Evolutionary conservation across 2,888 invertebrate species (phyloP).

Genomic region (Stictocephala bisonia): DNA sequence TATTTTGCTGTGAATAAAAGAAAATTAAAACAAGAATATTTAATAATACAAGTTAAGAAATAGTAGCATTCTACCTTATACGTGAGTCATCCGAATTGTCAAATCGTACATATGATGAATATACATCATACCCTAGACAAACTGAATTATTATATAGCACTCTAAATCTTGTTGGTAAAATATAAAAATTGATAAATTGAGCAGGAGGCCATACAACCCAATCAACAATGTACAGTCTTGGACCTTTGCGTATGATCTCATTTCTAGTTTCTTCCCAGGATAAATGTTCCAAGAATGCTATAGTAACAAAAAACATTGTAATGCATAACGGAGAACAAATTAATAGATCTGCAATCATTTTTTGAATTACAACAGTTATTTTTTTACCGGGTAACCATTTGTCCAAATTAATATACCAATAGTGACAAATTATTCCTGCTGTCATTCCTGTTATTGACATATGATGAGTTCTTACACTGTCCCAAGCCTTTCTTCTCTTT

Average conservation of each 20-base stretch:
- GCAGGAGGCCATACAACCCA: constrained; percentile 94
- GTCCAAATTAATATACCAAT: not conserved
- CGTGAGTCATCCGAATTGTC: too few relatives aligned
- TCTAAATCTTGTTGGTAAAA: constrained; percentile 81
- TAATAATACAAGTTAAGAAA: too few relatives aligned
- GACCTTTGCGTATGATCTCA: constrained; percentile 79
- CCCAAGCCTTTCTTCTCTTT: not conserved
- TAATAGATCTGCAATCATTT: not conserved
- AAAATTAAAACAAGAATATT: too few relatives aligned
- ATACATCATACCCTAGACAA: constrained; percentile 86
- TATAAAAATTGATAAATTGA: constrained; percentile 91
- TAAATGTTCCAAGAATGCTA: not conserved
- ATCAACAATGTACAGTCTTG: constrained; percentile 83
- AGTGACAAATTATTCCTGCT: not conserved
- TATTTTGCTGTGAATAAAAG: too few relatives aligned
- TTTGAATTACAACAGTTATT: not conserved
- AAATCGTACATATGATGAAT: too few relatives aligned
- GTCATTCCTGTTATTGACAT: not conserved
- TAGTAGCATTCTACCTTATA: too few relatives aligned
- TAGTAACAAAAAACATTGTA: not conserved
- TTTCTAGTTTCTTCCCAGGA: not conserved
- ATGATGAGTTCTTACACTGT: not conserved
- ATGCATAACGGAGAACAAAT: not conserved
- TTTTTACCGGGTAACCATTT: not conserved
- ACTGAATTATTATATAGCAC: constrained; percentile 88